phyloP scores from a whole-genome alignment of 2,113 vertebrate genomes.

The Sylvia atricapilla region DNA sequence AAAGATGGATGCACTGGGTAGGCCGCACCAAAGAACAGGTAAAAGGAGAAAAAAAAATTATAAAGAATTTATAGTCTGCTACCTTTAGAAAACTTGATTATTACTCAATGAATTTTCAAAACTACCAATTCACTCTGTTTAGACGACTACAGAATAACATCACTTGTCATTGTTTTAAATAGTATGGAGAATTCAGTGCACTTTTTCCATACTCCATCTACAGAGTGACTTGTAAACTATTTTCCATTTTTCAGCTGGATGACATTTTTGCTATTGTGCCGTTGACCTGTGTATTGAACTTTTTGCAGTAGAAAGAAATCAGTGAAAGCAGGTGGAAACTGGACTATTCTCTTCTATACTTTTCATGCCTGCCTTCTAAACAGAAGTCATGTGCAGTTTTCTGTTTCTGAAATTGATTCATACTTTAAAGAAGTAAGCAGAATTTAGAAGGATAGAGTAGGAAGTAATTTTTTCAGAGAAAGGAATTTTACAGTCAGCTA shows the following conservation, averaged over 20 bases:
- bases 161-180: background rate
- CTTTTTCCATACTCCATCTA: background rate
- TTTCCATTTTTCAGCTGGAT: background rate
- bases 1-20: slow-evolving; percentile 91
- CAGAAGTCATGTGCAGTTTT: background rate
- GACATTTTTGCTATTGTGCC: background rate
- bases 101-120: background rate
- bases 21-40: slow-evolving; percentile 93
- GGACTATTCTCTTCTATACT: background rate
- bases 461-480: background rate
- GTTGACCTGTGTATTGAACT: background rate
- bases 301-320: background rate
- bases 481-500: background rate
- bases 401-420: background rate
- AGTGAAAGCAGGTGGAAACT: background rate
- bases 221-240: background rate
- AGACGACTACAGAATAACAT: background rate
- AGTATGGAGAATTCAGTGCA: background rate
- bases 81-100: background rate
- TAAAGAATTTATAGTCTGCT: background rate
- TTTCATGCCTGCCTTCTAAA: background rate
- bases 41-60: background rate
- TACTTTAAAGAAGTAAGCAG: background rate
- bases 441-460: background rate
- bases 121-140: background rate